A percentile compares a stretch with the other conserved stretches of the same genome.
Conservation (phyloP, 2,888 invertebrate species). For the Lathronympha strigana region DNA sequence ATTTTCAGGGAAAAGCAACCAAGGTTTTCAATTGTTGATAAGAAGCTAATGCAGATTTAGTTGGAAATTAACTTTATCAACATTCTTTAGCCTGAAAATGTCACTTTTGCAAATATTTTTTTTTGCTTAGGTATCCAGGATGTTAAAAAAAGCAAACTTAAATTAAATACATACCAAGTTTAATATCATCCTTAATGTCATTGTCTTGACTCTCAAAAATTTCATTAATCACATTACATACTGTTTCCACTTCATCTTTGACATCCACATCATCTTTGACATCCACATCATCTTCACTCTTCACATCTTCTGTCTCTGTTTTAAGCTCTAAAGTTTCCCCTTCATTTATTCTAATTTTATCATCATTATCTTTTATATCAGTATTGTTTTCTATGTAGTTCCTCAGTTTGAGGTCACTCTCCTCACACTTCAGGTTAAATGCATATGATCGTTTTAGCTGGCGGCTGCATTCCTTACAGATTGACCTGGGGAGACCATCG, state of each 20-base stretch:
- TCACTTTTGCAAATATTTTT: no score
- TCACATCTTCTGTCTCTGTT: constrained; percentile 26
- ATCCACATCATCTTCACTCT: constrained; percentile 6
- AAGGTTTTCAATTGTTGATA: no score
- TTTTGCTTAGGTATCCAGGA: no score
- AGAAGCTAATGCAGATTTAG: no score
- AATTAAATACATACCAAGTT: constrained; percentile 52
- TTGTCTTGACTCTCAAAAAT: constrained; percentile 2
- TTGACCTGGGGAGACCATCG: constrained; percentile 69
- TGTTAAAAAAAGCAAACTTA: no score
- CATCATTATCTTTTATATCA: constrained; percentile 19
- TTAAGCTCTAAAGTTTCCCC: constrained; percentile 15
- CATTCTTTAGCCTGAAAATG: not conserved
- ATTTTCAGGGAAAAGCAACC: no score
- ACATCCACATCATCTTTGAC: constrained; percentile 2
- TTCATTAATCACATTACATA: constrained; percentile 45
- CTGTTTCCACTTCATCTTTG: constrained; percentile 25
- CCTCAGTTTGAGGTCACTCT: constrained; percentile 65
- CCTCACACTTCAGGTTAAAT: constrained; percentile 69
- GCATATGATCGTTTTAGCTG: constrained; percentile 67
- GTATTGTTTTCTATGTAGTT: constrained; percentile 49
- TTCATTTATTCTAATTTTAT: constrained; percentile 4
- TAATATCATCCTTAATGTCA: constrained; percentile 48
- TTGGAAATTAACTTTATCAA: no score
- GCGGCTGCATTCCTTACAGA: constrained; percentile 72